Evolutionary conservation across 2,113 vertebrate species (phyloP).

Genomic region (Salvator merianae): DNA sequence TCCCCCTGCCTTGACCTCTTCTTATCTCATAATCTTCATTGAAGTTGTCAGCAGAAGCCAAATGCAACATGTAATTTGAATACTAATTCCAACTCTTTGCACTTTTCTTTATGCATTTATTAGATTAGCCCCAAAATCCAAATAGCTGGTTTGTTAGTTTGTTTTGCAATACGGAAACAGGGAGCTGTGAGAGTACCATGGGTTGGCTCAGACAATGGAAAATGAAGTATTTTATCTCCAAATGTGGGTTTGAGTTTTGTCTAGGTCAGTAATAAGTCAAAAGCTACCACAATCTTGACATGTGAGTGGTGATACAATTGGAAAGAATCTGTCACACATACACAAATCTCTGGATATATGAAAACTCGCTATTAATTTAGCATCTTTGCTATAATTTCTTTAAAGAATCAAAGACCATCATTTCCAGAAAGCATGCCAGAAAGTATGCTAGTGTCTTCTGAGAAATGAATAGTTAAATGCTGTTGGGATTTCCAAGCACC

Average conservation of each 20-base stretch:
- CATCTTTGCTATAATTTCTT: neutral
- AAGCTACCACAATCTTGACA: slow-evolving; percentile 49
- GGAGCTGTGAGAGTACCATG: slow-evolving; percentile 37
- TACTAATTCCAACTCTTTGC: slow-evolving; percentile 50
- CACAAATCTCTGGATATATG: neutral
- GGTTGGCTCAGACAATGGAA: slow-evolving; percentile 25
- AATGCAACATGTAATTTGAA: slow-evolving; percentile 64
- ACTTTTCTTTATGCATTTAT: slow-evolving; percentile 46
- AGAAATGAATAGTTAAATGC: neutral
- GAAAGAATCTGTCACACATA: slow-evolving; percentile 44
- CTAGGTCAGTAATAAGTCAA: slow-evolving; percentile 41
- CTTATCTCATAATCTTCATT: slow-evolving; percentile 59
- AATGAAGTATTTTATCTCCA: slow-evolving; percentile 46
- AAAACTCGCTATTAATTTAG: neutral
- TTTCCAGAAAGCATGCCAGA: neutral
- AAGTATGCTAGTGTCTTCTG: neutral
- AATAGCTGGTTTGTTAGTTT: neutral
- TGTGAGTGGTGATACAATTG: slow-evolving; percentile 33
- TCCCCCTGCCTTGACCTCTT: slow-evolving; percentile 21
- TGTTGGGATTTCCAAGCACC: neutral
- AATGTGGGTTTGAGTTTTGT: slow-evolving; percentile 47
- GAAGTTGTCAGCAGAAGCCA: slow-evolving; percentile 46
- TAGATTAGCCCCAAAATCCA: slow-evolving; percentile 49
- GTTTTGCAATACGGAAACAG: slow-evolving; percentile 49
- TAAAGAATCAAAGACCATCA: fast-evolving